phyloP scores from a whole-genome alignment of 1,140 invertebrate species.

The Lutraria rhynchaena region DNA sequence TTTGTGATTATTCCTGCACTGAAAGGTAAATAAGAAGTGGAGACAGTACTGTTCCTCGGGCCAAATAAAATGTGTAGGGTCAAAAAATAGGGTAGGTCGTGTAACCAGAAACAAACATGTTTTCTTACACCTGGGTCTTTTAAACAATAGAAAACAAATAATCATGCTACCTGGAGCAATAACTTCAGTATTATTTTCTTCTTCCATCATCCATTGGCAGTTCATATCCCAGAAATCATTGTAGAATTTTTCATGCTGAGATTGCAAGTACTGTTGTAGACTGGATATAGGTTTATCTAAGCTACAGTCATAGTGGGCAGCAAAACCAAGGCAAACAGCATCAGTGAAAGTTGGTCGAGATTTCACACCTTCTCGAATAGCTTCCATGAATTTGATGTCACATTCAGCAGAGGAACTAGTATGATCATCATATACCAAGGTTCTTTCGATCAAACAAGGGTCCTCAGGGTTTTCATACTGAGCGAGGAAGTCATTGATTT shows the following conservation, averaged over 20 bases:
- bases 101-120: too few relatives aligned
- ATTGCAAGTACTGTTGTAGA: neutral
- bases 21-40: too few relatives aligned
- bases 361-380: neutral
- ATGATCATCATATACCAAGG: neutral
- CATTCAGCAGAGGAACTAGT: neutral
- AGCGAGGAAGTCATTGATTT: neutral
- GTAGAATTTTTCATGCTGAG: conserved; percentile 19
- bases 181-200: neutral
- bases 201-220: neutral
- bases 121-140: too few relatives aligned
- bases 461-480: neutral
- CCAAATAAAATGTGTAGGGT: too few relatives aligned
- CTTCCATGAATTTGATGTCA: neutral
- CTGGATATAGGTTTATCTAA: neutral
- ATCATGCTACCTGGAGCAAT: neutral
- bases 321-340: conserved; percentile 7
- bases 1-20: too few relatives aligned
- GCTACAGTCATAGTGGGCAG: neutral
- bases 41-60: too few relatives aligned
- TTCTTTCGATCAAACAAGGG: neutral
- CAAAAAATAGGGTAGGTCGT: too few relatives aligned
- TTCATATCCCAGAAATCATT: conserved; percentile 13
- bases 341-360: neutral
- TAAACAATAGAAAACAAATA: too few relatives aligned